Percentiles rank a stretch among this genome's conserved stretches.
These are phyloP conservation scores for Agrilus cyanescens DNA, from an alignment of 2,888 invertebrate species.

Conservation along the genomic window DNA sequence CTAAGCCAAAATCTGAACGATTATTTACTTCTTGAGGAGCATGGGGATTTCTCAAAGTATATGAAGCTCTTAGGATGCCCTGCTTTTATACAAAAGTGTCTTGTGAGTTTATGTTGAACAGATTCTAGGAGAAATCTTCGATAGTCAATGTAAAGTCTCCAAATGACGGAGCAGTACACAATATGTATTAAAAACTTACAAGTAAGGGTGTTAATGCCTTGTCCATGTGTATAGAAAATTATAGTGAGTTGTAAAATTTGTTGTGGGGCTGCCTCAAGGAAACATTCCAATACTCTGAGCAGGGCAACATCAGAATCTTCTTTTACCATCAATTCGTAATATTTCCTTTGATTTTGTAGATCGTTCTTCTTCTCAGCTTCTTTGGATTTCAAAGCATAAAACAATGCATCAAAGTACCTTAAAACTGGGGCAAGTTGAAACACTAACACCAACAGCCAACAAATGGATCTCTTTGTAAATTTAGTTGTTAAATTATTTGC, in stretches of 20 bases:
- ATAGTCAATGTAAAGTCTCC: no score
- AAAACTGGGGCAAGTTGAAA: conserved; percentile 65
- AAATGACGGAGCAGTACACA: no score
- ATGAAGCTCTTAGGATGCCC: no score
- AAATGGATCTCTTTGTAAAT: conserved; percentile 44
- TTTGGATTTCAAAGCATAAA: conserved; percentile 55
- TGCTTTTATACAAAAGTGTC: no score
- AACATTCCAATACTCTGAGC: conserved; percentile 66
- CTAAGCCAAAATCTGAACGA: no score
- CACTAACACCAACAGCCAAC: conserved; percentile 49
- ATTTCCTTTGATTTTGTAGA: conserved; percentile 46
- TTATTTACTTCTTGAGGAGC: no score
- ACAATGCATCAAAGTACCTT: conserved; percentile 50
- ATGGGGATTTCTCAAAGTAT: no score
- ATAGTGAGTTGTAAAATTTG: conserved; percentile 64
- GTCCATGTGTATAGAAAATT: conserved; percentile 43
- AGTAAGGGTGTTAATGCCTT: conserved; percentile 33
- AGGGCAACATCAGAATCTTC: conserved; percentile 73
- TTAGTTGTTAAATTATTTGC: conserved; percentile 42
- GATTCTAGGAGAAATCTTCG: no score
- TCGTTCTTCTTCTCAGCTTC: conserved; percentile 47
- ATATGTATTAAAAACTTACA: conserved; percentile 26
- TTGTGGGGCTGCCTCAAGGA: conserved; percentile 71
- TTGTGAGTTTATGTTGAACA: no score
- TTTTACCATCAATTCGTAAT: conserved; percentile 62